Evolutionary conservation across 2,797 vertebrate genomes (phyloP).

Genomic region (Stomatorhinus walkeri): DNA sequence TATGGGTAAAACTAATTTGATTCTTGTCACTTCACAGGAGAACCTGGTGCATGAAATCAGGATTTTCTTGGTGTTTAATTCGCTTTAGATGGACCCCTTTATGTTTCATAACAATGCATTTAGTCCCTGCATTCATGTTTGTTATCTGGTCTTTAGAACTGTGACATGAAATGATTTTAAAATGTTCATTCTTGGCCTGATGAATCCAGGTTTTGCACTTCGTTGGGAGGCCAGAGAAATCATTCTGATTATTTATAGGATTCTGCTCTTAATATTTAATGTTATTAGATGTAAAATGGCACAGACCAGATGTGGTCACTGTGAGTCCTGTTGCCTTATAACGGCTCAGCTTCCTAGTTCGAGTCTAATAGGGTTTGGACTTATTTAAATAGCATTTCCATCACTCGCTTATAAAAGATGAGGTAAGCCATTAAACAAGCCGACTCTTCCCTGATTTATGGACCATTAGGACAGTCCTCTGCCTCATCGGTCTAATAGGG

Average conservation of each 20-base stretch:
- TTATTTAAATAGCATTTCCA: constrained; percentile 68
- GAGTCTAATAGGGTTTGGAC: constrained; percentile 53
- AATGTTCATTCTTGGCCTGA: not conserved
- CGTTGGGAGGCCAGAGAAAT: not conserved
- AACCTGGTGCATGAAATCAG: constrained; percentile 6
- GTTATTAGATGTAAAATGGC: not conserved
- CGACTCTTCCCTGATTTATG: constrained; percentile 58
- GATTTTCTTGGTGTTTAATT: constrained; percentile 6
- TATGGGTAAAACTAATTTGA: constrained; percentile 4
- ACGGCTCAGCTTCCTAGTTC: constrained; percentile 45
- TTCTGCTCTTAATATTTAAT: constrained; percentile 9
- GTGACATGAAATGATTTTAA: not conserved
- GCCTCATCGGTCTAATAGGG: constrained; percentile 38
- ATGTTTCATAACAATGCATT: not conserved
- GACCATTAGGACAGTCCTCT: constrained; percentile 56
- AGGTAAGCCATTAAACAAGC: constrained; percentile 51
- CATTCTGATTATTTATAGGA: constrained; percentile 6
- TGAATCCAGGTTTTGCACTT: not conserved
- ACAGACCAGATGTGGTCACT: not conserved
- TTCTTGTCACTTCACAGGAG: not conserved
- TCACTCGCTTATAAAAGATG: constrained; percentile 58
- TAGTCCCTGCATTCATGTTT: not conserved
- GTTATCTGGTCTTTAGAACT: not conserved
- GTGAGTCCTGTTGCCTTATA: not conserved
- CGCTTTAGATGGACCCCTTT: not conserved